Evolutionary conservation across 2,888 invertebrate species (phyloP), one percentile per base, ranked within the genome.

Genomic region (Ommatoiulus sabulosus): DNA sequence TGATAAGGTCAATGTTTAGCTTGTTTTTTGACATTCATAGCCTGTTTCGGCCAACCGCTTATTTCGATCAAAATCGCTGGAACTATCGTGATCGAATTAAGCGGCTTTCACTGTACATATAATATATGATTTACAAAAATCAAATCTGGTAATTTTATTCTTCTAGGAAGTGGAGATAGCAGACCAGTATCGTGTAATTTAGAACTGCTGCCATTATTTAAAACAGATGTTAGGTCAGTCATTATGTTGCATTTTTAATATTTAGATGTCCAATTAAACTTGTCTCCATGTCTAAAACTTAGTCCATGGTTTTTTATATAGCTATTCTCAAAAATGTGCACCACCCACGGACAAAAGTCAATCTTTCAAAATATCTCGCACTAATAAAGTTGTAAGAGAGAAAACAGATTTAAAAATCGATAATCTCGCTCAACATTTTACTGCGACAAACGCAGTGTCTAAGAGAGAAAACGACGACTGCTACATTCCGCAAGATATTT

Each of bases 151-250:
- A 35, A 80, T 44, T 20, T 86, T 85, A 43, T 24, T 44, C 12
- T 46, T 5, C 35, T 12, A 80, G 80, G 80, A 12, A 35, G 0
- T 12, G 12, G 12, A 44, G 86, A 44, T 44, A 86, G 48, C 17
- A 86, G 12, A 10, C 86, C 35, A 80, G 15, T 86, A n/a, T 15
- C 17, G 86, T 86, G 48, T 44, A 17, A 86, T 86, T 24, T 86
- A 44, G 86, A 86, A 44, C 20, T 86, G 17, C 44, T 86, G 17
- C 86, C 86, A 44, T 44, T 86, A 86, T 86, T 86, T 48, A 44
- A 24, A 44, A 24, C 44, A 17, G 17, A 46, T 86, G 44, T 20
- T 20, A 86, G 24, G 86, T 86, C 10, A 12, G 80, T 3, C 12
- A 80, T 2, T 1, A 80, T 80, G 17, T n/a, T 57, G 17, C 35